These are phyloP conservation scores for Meda fulgida DNA, from an alignment of 2,797 vertebrate species.

Conservation along the genomic window DNA sequence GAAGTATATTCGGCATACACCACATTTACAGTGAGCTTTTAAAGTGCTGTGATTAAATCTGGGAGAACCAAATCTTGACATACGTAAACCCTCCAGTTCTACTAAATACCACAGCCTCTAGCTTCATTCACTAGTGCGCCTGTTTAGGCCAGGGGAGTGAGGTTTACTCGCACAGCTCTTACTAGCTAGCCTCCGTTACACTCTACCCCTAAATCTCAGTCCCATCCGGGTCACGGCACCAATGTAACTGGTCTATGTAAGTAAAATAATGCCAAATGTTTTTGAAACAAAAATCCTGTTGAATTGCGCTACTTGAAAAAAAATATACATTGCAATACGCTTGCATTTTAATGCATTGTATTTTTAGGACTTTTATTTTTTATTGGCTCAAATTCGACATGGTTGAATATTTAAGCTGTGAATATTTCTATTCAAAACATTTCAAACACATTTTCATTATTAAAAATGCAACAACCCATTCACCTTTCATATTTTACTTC, in stretches of 20 bases:
- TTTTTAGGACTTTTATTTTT: too few relatives aligned
- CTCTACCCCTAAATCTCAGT: background rate
- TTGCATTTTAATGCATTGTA: too few relatives aligned
- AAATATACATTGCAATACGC: too few relatives aligned
- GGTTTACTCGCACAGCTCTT: background rate
- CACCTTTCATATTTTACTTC: too few relatives aligned
- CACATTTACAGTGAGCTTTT: slow-evolving; percentile 40
- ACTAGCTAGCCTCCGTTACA: background rate
- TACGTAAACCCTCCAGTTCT: background rate
- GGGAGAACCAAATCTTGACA: background rate
- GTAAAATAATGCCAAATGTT: too few relatives aligned
- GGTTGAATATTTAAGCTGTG: too few relatives aligned
- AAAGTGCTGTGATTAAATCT: slow-evolving; percentile 32
- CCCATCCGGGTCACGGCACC: background rate
- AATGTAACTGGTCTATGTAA: background rate
- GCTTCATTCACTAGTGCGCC: background rate
- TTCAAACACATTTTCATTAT: too few relatives aligned
- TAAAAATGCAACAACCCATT: too few relatives aligned
- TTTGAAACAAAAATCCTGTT: too few relatives aligned
- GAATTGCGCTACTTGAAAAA: too few relatives aligned
- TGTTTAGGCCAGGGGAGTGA: background rate
- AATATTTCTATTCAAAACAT: too few relatives aligned
- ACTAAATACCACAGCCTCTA: background rate
- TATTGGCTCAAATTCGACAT: too few relatives aligned
- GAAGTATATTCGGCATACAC: background rate